phyloP scores from a whole-genome alignment of 1,140 invertebrate genomes.

The Cherax quadricarinatus region DNA sequence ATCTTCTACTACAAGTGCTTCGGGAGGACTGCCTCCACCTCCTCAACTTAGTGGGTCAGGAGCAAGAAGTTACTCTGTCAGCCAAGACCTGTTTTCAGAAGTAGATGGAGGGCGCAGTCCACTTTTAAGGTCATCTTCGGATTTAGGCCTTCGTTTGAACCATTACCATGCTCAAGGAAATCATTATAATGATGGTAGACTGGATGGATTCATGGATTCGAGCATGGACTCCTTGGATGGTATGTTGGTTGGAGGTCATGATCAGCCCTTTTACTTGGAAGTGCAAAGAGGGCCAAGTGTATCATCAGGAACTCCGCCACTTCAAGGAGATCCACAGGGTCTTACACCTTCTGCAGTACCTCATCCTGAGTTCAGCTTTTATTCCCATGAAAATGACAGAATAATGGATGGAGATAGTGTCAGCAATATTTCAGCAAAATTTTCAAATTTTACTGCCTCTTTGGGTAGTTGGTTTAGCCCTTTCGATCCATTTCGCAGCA shows the following conservation, averaged over 20 bases:
- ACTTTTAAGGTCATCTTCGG: conserved; percentile 56
- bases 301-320: conserved; percentile 52
- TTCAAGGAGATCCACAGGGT: conserved; percentile 46
- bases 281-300: conserved; percentile 34
- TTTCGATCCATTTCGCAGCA: conserved; percentile 56
- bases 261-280: conserved; percentile 55
- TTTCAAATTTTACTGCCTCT: conserved; percentile 65
- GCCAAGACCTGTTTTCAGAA: conserved; percentile 57
- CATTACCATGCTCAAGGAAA: conserved; percentile 42
- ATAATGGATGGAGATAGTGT: conserved; percentile 45
- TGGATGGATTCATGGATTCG: conserved; percentile 66
- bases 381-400: conserved; percentile 52
- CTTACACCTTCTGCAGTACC: conserved; percentile 28
- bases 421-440: conserved; percentile 59
- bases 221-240: conserved; percentile 64
- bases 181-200: conserved; percentile 39
- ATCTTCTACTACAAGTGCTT: conserved; percentile 58
- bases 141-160: conserved; percentile 59
- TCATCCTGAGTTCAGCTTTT: conserved; percentile 56
- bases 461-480: conserved; percentile 62
- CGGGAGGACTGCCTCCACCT: conserved; percentile 37
- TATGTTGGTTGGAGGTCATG: conserved; percentile 53
- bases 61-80: conserved; percentile 60
- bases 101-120: conserved; percentile 51
- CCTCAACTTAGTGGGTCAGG: conserved; percentile 42